Evolutionary conservation across 2,888 invertebrate genomes (phyloP).

Genomic region (Lasioglossum pauxillum): DNA sequence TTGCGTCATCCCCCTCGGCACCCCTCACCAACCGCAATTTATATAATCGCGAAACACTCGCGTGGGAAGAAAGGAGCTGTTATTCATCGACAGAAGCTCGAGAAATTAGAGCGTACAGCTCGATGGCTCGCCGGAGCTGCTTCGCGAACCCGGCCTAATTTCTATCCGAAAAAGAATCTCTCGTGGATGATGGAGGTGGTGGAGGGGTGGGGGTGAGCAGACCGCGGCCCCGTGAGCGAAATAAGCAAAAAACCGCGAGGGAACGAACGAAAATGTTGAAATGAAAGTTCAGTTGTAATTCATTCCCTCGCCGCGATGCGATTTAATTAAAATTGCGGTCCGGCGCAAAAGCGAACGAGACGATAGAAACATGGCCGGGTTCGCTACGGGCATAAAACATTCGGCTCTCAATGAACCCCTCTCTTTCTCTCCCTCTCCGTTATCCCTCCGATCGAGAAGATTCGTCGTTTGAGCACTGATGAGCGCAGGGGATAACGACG

Average conservation of each 20-base stretch:
- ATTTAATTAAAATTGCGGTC: constrained; percentile 60
- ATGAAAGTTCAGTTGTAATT: constrained; percentile 58
- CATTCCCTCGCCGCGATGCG: constrained; percentile 53
- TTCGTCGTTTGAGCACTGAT: constrained; percentile 11
- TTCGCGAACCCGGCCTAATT: constrained; percentile 45
- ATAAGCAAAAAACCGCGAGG: constrained; percentile 16
- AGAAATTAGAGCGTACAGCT: constrained; percentile 46
- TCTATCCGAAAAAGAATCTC: constrained; percentile 32
- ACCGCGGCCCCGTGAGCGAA: constrained; percentile 5
- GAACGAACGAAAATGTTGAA: constrained; percentile 53
- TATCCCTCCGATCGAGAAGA: not conserved
- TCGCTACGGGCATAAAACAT: constrained; percentile 24
- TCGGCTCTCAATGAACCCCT: constrained; percentile 49
- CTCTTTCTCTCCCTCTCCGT: not conserved
- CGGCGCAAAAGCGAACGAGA: constrained; percentile 22
- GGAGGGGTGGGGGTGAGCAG: not conserved
- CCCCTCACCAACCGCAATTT: not conserved
- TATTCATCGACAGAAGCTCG: constrained; percentile 30
- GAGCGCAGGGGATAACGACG: not conserved
- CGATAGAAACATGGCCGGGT: constrained; percentile 7
- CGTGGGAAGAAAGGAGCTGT: not conserved
- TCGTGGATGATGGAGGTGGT: not conserved
- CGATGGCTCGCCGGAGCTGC: constrained; percentile 37
- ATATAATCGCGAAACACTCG: constrained; percentile 9
- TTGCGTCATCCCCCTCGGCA: not conserved